Evolutionary conservation across 2,113 vertebrate species (phyloP).

Genomic region (Gymnocephalus cernua): DNA sequence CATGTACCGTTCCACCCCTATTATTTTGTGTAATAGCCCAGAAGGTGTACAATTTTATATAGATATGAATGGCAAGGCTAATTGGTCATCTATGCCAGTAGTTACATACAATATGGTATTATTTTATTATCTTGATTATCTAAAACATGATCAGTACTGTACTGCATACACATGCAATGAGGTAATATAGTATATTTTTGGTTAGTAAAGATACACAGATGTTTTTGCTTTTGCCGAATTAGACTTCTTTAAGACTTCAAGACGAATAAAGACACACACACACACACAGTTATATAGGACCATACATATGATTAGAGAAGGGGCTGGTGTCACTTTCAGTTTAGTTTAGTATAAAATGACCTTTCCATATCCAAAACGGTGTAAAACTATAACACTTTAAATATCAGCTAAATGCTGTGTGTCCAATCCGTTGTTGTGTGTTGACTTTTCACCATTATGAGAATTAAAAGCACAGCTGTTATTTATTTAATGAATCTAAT

Average conservation of each 20-base stretch:
- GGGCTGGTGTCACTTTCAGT: neutral
- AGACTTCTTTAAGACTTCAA: too few species aligned
- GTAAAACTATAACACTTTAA: slow-evolving; percentile 21
- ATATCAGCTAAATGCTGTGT: slow-evolving; percentile 16
- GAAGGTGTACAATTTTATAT: neutral
- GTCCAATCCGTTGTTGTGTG: slow-evolving; percentile 6
- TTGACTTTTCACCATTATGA: slow-evolving; percentile 9
- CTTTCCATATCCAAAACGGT: neutral
- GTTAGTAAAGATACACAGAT: too few species aligned
- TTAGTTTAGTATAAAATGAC: slow-evolving; percentile 16
- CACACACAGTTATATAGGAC: neutral
- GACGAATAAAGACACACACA: neutral
- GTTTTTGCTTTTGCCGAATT: too few species aligned
- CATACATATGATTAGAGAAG: neutral
- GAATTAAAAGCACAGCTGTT: slow-evolving; percentile 33
- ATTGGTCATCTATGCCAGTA: neutral
- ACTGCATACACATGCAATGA: too few species aligned
- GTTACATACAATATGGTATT: neutral
- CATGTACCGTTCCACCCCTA: too few species aligned
- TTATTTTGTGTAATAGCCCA: neutral
- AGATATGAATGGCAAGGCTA: neutral
- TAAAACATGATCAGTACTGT: too few species aligned
- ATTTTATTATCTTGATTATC: neutral
- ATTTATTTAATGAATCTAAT: slow-evolving; percentile 44
- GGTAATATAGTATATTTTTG: too few species aligned